Evolutionary conservation across 2,113 vertebrate species (phyloP).

Genomic region (Chloropsis cyanopogon): DNA sequence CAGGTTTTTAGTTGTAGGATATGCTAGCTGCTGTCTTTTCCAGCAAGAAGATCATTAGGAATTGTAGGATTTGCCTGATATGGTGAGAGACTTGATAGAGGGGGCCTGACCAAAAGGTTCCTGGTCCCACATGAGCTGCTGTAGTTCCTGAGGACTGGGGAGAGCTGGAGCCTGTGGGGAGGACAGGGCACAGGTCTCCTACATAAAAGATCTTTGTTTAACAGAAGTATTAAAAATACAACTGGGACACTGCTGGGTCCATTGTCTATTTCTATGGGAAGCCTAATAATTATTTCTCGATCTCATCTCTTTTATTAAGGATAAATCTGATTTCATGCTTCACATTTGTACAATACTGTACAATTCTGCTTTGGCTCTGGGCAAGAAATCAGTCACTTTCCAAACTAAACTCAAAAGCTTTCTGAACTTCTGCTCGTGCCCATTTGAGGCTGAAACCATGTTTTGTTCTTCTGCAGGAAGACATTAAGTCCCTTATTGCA

Average conservation of each 20-base stretch:
- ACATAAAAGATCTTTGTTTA: not conserved
- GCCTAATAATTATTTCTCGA: not conserved
- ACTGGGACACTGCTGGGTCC: not conserved
- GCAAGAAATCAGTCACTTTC: not conserved
- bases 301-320: not conserved
- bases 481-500: constrained; percentile 95
- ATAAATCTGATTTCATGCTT: not conserved
- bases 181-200: not conserved
- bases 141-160: not conserved
- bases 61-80: not conserved
- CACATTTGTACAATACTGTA: not conserved
- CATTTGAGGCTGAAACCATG: constrained; percentile 24
- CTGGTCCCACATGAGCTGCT: not conserved
- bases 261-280: not conserved
- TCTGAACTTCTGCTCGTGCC: not conserved
- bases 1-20: fast-evolving
- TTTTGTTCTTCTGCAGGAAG: constrained; percentile 81
- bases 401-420: not conserved
- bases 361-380: not conserved
- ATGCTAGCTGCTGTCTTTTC: not conserved
- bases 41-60: not conserved
- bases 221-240: not conserved
- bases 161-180: not conserved
- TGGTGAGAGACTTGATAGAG: not conserved
- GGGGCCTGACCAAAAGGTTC: not conserved